Conservation (phyloP, 2,888 invertebrate species). For the Cosmorhoe ocellata region DNA sequence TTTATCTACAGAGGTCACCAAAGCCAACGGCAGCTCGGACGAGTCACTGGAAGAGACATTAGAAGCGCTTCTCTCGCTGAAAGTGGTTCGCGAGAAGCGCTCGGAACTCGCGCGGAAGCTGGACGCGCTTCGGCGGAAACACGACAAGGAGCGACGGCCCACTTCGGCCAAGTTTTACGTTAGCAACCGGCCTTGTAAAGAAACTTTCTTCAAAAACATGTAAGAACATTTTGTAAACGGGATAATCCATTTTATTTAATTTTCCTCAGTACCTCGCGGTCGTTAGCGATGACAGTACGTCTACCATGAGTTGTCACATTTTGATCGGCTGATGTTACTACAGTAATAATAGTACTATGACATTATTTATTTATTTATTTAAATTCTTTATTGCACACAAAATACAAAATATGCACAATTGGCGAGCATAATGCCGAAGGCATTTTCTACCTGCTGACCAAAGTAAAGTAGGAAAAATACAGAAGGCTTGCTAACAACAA, state of each 20-base stretch:
- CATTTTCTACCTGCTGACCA: no score
- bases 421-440: no score
- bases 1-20: constrained; percentile 35
- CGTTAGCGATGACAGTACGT: no score
- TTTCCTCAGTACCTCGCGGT: no score
- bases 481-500: no score
- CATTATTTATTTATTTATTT: no score
- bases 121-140: constrained; percentile 90
- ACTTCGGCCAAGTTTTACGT: constrained; percentile 88
- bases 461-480: no score
- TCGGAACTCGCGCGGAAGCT: constrained; percentile 94
- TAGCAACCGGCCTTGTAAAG: constrained; percentile 48
- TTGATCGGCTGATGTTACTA: no score
- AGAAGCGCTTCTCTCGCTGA: constrained; percentile 90
- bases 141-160: constrained; percentile 89
- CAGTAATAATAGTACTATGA: no score
- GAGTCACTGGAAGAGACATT: constrained; percentile 89
- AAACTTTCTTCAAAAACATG: constrained; percentile 53
- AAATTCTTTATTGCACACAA: no score
- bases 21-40: constrained; percentile 67
- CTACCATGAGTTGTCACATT: no score
- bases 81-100: constrained; percentile 91
- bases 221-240: constrained; percentile 32
- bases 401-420: no score
- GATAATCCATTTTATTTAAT: background rate